Percentiles rank a stretch among this genome's conserved stretches.
These are phyloP conservation scores for Furcula furcula DNA, from an alignment of 2,888 invertebrate species.

Conservation along the genomic window DNA sequence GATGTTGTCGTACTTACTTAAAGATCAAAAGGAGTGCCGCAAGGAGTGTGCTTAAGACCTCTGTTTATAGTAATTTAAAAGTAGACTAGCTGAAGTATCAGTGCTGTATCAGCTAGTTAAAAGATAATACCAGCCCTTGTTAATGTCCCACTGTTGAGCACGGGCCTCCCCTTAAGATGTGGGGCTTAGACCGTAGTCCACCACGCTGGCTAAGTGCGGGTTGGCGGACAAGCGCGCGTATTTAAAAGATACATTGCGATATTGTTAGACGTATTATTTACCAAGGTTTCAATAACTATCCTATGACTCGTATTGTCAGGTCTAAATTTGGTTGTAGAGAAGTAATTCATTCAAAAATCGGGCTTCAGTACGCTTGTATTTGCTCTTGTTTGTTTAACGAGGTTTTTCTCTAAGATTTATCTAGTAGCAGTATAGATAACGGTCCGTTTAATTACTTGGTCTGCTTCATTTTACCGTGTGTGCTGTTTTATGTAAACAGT, in stretches of 20 bases:
- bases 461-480: constrained; percentile 49
- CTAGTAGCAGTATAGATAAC: constrained; percentile 60
- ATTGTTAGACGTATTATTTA: too few relatives aligned
- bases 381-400: constrained; percentile 56
- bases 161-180: too few relatives aligned
- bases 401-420: constrained; percentile 51
- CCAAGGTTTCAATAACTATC: too few relatives aligned
- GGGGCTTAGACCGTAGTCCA: too few relatives aligned
- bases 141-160: too few relatives aligned
- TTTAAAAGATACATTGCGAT: too few relatives aligned
- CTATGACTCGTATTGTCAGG: too few relatives aligned
- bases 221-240: too few relatives aligned
- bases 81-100: too few relatives aligned
- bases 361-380: constrained; percentile 34
- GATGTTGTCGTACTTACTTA: constrained; percentile 18
- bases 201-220: too few relatives aligned
- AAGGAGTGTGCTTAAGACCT: constrained; percentile 39
- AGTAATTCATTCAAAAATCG: constrained; percentile 38
- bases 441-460: constrained; percentile 63
- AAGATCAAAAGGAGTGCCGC: constrained; percentile 54
- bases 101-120: too few relatives aligned
- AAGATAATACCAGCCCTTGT: too few relatives aligned
- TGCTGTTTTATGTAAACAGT: constrained; percentile 39
- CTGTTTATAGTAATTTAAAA: constrained; percentile 26
- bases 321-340: constrained; percentile 30